Evolutionary conservation across 2,113 vertebrate species (phyloP).

Genomic region (Thermophis baileyi): DNA sequence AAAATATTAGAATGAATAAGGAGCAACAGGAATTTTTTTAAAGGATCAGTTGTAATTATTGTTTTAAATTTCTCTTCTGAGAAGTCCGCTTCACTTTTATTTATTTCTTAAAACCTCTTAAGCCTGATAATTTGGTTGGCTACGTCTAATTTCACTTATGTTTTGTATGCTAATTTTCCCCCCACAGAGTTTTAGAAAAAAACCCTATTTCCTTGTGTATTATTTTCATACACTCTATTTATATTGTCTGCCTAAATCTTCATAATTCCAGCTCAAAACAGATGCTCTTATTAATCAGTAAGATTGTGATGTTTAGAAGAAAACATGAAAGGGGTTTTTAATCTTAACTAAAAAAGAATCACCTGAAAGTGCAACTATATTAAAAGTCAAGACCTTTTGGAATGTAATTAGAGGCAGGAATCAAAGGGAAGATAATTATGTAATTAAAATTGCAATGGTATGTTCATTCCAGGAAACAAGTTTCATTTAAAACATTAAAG

Average conservation of each 20-base stretch:
- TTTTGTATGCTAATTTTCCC: conserved; percentile 57
- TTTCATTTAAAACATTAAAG: neutral
- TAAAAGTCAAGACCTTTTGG: neutral
- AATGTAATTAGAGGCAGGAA: neutral
- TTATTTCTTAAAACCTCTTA: conserved; percentile 59
- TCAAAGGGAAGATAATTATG: conserved; percentile 8
- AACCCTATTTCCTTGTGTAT: conserved; percentile 31
- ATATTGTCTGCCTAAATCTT: conserved; percentile 17
- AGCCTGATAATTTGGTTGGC: conserved; percentile 53
- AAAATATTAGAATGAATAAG: conserved; percentile 3
- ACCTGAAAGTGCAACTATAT: neutral
- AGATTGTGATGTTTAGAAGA: neutral
- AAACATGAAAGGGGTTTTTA: conserved; percentile 8
- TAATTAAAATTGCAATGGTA: neutral
- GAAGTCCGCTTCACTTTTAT: conserved; percentile 48
- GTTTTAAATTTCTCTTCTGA: conserved; percentile 26
- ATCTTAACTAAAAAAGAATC: conserved; percentile 6
- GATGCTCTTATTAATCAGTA: neutral
- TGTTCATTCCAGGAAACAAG: neutral
- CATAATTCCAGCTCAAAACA: conserved; percentile 27
- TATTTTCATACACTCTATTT: conserved; percentile 2
- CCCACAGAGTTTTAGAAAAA: conserved; percentile 34
- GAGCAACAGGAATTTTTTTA: conserved; percentile 5
- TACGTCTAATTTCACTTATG: conserved; percentile 53
- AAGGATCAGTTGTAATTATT: neutral